A percentile compares a stretch with the other conserved stretches of the same genome.
Conservation (phyloP, 2,888 invertebrate genomes). For the Seira ritae region DNA sequence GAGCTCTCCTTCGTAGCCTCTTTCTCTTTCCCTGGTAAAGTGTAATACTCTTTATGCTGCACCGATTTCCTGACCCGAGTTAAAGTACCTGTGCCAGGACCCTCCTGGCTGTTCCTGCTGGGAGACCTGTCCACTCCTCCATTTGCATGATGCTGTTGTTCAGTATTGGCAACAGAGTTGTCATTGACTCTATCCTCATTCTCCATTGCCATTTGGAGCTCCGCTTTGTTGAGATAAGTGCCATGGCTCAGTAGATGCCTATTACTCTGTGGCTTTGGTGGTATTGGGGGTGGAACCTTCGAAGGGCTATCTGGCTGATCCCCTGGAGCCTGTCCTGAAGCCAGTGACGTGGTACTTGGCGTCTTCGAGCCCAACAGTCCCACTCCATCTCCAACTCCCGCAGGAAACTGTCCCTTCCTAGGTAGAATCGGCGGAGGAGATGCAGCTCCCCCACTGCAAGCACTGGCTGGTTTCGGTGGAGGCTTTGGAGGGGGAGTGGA, state of each 20-base stretch:
- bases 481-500: constrained; percentile 54
- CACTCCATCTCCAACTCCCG: constrained; percentile 15
- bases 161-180: constrained; percentile 11
- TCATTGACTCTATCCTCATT: constrained; percentile 56
- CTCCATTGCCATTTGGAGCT: constrained; percentile 58
- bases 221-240: constrained; percentile 66
- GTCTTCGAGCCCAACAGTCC: constrained; percentile 46
- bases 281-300: constrained; percentile 68
- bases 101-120: constrained; percentile 53
- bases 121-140: constrained; percentile 26
- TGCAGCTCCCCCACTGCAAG: constrained; percentile 26
- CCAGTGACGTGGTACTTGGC: constrained; percentile 52
- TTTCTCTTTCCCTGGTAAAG: constrained; percentile 63
- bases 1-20: too few relatives aligned
- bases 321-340: constrained; percentile 32
- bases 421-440: constrained; percentile 63
- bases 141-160: neutral
- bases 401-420: constrained; percentile 37
- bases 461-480: constrained; percentile 48
- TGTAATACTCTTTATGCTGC: constrained; percentile 67
- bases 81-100: constrained; percentile 49
- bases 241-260: constrained; percentile 44
- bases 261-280: constrained; percentile 51
- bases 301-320: constrained; percentile 39
- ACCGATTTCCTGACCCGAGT: constrained; percentile 32